phyloP scores from a whole-genome alignment of 2,888 invertebrate species.

The Melikaiella ostensackeni region DNA sequence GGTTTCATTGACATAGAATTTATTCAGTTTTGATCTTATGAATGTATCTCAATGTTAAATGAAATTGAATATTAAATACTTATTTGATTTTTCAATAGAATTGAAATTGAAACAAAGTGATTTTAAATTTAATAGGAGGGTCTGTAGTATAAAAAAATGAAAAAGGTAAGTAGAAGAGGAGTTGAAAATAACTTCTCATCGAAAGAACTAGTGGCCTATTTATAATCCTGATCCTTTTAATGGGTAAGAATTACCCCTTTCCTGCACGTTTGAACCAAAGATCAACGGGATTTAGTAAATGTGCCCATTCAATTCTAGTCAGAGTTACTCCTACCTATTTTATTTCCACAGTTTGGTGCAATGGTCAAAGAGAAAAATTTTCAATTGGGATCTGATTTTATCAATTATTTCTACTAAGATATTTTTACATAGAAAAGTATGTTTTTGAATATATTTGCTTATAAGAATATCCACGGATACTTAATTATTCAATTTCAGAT shows the following conservation, averaged over 20 bases:
- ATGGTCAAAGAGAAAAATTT: not conserved
- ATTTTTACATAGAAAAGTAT: not conserved
- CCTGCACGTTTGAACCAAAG: slow-evolving; percentile 29
- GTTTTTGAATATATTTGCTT: not conserved
- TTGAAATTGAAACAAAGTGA: not conserved
- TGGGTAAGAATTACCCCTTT: slow-evolving; percentile 30
- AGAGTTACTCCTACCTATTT: not conserved
- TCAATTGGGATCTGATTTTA: not conserved
- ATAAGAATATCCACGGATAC: not conserved
- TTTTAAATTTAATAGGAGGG: not conserved
- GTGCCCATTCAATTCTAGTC: slow-evolving; percentile 36
- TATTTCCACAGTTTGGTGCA: not conserved
- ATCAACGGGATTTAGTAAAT: slow-evolving; percentile 37
- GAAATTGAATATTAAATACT: no score
- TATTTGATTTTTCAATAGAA: no score
- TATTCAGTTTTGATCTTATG: no score
- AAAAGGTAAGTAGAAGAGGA: not conserved
- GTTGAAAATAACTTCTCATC: slow-evolving; percentile 35
- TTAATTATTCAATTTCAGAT: not conserved
- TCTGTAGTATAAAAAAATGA: not conserved
- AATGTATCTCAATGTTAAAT: no score
- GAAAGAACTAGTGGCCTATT: slow-evolving; percentile 31
- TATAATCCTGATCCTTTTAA: slow-evolving; percentile 35
- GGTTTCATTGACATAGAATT: no score
- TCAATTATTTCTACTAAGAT: not conserved